Evolutionary conservation across 2,888 invertebrate genomes (phyloP), one percentile per base, ranked within the genome.

Genomic region (Macropis europaea): DNA sequence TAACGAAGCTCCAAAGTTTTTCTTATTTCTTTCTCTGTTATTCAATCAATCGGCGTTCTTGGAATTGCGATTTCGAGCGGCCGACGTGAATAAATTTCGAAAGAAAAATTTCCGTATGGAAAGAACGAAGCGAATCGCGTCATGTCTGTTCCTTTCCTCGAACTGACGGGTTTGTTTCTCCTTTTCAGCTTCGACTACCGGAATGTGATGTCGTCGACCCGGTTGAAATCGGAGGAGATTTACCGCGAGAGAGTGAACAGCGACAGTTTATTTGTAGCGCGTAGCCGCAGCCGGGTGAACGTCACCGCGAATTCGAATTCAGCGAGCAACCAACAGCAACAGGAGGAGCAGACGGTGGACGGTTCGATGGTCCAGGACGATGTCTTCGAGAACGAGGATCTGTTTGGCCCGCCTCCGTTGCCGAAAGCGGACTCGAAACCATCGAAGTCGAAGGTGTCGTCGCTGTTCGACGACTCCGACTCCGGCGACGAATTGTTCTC

Each of bases 381-480:
- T 56, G 76, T 85, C 38, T 85, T 87, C 45, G 83, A 84, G 17
- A 78, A 71, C 50, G 87, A 86, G 47, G 86, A 87, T 28, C 68
- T 88, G 13, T 89, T 89, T 38, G 87, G 85, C 2, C 89, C 89
- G 13, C 89, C 89, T 13, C 88, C 89, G n/a, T 76, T 89, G n/a
- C 77, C 87, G n/a, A 89, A 86, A 36, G 47, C 69, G n/a, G 75
- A 75, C 48, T 71, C 79, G 40, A 83, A 82, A 50, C 67, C 54
- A 11, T n/a, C 74, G 15, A 89, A 88, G 60, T 82, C 86, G 17
- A 88, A 88, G 67, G 77, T 84, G 24, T 68, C 76, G 6, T 88
- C 86, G 19, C 71, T 88, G 34, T 89, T 89, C 74, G 89, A 88
- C 60, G 88, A 89, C 43, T 88, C 88, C 9, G 89, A 89, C 48